Evolutionary conservation across 2,888 invertebrate species (phyloP), one percentile per base, ranked within the genome.

Genomic region (Brachypalpus laphriformis): DNA sequence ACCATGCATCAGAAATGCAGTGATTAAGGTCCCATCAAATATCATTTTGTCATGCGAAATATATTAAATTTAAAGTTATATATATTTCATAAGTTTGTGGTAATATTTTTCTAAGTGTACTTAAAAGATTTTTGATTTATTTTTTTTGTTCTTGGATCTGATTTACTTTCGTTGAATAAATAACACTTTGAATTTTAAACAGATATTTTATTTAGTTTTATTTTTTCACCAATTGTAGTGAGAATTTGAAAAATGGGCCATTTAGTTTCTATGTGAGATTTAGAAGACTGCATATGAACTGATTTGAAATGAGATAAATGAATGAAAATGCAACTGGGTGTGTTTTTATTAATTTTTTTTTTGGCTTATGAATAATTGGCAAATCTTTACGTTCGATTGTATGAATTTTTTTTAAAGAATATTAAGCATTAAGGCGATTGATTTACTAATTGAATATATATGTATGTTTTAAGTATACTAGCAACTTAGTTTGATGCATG

Each of bases 21-120:
- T 80, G 76, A 61, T 85, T 57, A 63, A 80, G 68, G 86, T 88
- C 87, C 88, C 88, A 88, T 88, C 88, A 87, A 88, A 86, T 87
- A 82, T 87, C 85, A 87, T 87, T 88, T 87, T 83, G 87, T 86
- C 87, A 88, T 88, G 88, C 87, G 88, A 88, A 87, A 86, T 86
- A 86, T 86, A 86, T 82, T 77, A 86, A 82, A 86, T 86, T 86
- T 68, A 72, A 82, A 77, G 68, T 86, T 86, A 82, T 82, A 86
- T 70, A 82, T 86, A 76, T 81, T 82, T 80, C 75, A 82, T 77
- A 51, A 76, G 65, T 57, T 68, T 80, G 61, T 63, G 51, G 31
- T 65, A 74, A 61, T 72, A 45, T 59, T 80, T 54, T 71, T 70
- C 31, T 80, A 65, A 34, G 68, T 78, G 74, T 83, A 42, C 18